Percentiles rank a stretch among this genome's conserved stretches.
Conservation (phyloP, 23 tunicate species). For the Styela clava region DNA sequence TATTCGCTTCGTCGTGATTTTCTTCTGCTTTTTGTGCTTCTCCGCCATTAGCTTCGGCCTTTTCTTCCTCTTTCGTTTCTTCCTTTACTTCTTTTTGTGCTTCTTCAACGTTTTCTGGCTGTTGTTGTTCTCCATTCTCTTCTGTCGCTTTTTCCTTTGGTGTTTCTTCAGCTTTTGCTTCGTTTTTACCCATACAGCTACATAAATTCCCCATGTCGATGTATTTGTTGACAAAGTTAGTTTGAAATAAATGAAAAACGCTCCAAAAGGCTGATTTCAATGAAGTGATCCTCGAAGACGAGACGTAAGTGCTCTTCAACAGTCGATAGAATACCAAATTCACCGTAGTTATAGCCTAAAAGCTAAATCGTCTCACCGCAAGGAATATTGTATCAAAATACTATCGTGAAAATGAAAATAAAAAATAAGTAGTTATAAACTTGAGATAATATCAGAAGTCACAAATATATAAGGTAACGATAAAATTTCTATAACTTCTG, state of each 20-base stretch:
- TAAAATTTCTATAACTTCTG: no score
- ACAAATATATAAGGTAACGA: no score
- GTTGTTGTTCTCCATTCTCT: conserved; percentile 10
- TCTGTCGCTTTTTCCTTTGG: background rate
- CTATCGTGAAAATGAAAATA: no score
- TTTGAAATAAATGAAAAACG: background rate
- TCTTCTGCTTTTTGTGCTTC: conserved; percentile 20
- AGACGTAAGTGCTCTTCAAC: background rate
- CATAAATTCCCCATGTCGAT: conserved; percentile 2
- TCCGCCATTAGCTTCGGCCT: conserved; percentile 19
- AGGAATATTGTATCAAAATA: no score
- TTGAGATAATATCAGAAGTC: no score
- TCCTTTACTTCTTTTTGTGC: conserved; percentile 31
- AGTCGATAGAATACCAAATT: background rate
- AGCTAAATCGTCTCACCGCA: no score
- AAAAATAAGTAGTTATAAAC: no score
- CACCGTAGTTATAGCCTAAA: background rate
- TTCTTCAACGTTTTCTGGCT: background rate
- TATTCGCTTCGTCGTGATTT: conserved; percentile 39
- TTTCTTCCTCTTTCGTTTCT: conserved; percentile 47
- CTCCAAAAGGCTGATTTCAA: background rate
- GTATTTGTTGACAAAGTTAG: background rate
- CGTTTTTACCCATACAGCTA: conserved; percentile 15
- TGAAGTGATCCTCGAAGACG: background rate
- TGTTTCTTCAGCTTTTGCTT: background rate